Conservation (phyloP, 2,888 invertebrate species). For the Sminthurinus aureus region DNA sequence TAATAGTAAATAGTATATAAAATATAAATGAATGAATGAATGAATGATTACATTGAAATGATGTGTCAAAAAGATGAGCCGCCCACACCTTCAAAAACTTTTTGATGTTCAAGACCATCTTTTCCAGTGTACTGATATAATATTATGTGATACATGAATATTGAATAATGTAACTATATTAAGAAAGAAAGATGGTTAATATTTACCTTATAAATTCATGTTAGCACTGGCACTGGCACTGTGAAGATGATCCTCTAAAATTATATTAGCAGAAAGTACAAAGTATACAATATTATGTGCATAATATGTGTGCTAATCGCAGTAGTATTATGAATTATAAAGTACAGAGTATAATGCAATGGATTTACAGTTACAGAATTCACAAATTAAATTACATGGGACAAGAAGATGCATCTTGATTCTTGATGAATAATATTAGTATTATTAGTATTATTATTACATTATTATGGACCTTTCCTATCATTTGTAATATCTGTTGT, state of each 20-base stretch:
- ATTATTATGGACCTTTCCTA: not conserved
- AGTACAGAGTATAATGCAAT: no score
- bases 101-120: not conserved
- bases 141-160: not conserved
- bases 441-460: not conserved
- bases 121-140: not conserved
- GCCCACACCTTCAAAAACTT: conserved; percentile 18
- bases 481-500: not conserved
- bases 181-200: not conserved
- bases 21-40: no score
- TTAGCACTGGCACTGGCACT: no score
- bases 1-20: no score
- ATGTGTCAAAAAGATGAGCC: conserved; percentile 16
- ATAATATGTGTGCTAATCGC: no score
- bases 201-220: not conserved
- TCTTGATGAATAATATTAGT: not conserved
- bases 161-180: not conserved
- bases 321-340: not conserved
- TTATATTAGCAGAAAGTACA: no score
- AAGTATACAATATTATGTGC: no score
- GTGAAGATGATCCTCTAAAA: not conserved
- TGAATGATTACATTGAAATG: conserved; percentile 21
- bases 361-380: not conserved
- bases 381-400: not conserved
- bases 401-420: not conserved